Conservation (phyloP, 2,888 invertebrate genomes). For the Drosophila greeni region DNA sequence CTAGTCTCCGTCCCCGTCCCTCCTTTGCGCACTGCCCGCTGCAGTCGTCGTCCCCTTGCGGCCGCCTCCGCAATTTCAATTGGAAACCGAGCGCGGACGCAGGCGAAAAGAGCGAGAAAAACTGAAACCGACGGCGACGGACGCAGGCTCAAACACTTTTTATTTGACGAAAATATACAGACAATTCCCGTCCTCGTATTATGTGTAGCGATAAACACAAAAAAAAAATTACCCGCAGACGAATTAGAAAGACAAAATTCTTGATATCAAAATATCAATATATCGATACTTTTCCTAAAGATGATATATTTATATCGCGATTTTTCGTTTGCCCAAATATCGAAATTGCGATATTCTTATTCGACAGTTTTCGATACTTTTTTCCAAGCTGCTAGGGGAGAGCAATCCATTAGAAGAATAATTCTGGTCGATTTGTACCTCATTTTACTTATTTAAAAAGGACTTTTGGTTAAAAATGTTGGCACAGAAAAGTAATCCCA, state of each 20-base stretch:
- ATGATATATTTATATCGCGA: too few species aligned
- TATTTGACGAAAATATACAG: constrained; percentile 35
- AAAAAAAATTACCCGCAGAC: constrained; percentile 52
- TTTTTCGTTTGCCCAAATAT: too few species aligned
- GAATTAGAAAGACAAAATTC: constrained; percentile 40
- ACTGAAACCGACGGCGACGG: neutral
- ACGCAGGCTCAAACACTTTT: constrained; percentile 10
- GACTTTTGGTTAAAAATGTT: too few species aligned
- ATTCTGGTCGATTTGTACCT: too few species aligned
- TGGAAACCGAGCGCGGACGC: constrained; percentile 21
- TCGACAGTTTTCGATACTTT: too few species aligned
- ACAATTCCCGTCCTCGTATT: constrained; percentile 34
- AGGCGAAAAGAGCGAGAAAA: constrained; percentile 19
- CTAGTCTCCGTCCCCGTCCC: constrained; percentile 11
- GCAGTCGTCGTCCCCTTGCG: constrained; percentile 21
- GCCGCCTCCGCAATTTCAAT: constrained; percentile 18
- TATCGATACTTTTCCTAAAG: too few species aligned
- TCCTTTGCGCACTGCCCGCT: constrained; percentile 9
- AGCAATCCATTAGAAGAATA: too few species aligned
- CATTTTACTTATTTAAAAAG: too few species aligned
- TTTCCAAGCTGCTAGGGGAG: too few species aligned
- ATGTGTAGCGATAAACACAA: constrained; percentile 46
- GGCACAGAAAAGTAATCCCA: too few species aligned
- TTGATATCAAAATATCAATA: too few species aligned
- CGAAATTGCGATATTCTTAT: too few species aligned